Conservation (phyloP, 2,888 invertebrate genomes). For the Polydrusus pterygomalis region DNA sequence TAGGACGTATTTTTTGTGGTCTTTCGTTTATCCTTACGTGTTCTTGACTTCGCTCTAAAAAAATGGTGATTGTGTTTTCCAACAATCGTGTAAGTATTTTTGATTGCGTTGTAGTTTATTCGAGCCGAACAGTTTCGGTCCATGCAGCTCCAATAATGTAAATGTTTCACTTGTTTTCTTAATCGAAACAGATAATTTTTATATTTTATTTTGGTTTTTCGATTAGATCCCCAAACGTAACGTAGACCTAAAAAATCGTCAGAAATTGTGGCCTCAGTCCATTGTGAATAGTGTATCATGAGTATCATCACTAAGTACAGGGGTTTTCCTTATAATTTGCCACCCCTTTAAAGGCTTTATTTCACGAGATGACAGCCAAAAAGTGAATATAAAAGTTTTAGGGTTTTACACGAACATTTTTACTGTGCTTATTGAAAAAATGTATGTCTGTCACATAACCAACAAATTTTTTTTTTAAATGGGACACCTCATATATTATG, state of each 20-base stretch:
- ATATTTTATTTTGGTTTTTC: slow-evolving; percentile 19
- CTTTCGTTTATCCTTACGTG: background rate
- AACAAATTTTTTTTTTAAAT: too few species aligned
- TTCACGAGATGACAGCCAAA: too few species aligned
- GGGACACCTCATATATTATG: too few species aligned
- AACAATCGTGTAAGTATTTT: slow-evolving; percentile 9
- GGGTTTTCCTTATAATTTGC: too few species aligned
- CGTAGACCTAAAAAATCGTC: slow-evolving; percentile 14
- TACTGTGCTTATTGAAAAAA: too few species aligned
- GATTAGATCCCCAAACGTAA: slow-evolving; percentile 8
- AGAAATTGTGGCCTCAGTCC: too few species aligned
- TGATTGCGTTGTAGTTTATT: slow-evolving; percentile 23
- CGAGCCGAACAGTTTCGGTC: background rate
- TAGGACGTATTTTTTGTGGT: background rate
- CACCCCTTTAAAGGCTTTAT: too few species aligned
- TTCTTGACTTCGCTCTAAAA: background rate
- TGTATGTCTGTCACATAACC: too few species aligned
- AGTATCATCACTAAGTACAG: too few species aligned
- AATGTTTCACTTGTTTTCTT: slow-evolving; percentile 7
- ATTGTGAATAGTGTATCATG: too few species aligned
- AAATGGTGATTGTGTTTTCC: slow-evolving; percentile 27
- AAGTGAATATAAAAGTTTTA: too few species aligned
- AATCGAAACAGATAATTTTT: slow-evolving; percentile 25
- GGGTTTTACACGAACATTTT: too few species aligned
- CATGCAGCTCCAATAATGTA: slow-evolving; percentile 26